A percentile compares a stretch with the other conserved stretches of the same genome.
phyloP scores from a whole-genome alignment of 2,113 vertebrate species.

The Galemys pyrenaicus region DNA sequence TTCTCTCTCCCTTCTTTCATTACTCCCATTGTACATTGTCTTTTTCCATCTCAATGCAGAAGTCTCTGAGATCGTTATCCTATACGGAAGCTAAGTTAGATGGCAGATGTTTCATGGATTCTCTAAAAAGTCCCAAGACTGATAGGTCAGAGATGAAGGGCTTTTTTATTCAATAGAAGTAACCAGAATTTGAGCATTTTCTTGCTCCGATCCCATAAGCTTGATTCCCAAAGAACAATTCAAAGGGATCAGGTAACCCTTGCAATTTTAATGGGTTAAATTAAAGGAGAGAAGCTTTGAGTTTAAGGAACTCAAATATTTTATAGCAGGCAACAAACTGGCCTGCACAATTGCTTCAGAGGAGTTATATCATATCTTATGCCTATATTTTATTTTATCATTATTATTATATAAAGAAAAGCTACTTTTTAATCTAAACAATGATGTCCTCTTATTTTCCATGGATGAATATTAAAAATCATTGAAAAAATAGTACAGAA shows the following conservation, averaged over 20 bases:
- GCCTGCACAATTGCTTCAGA: neutral
- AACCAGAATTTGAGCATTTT: neutral
- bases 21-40: neutral
- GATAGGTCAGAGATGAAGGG: neutral
- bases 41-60: neutral
- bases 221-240: neutral
- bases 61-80: neutral
- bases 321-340: neutral
- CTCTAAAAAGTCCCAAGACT: constrained; percentile 1
- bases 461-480: neutral
- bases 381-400: neutral
- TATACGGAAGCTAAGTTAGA: neutral
- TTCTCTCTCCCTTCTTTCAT: neutral
- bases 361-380: neutral
- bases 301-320: neutral
- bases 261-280: neutral
- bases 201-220: neutral
- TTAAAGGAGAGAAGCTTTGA: neutral
- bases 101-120: neutral
- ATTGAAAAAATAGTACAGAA: neutral
- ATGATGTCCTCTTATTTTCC: neutral
- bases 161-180: neutral
- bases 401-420: neutral
- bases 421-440: neutral
- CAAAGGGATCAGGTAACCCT: neutral